phyloP scores from a whole-genome alignment of 2,888 invertebrate species.

The Gerris lacustris region DNA sequence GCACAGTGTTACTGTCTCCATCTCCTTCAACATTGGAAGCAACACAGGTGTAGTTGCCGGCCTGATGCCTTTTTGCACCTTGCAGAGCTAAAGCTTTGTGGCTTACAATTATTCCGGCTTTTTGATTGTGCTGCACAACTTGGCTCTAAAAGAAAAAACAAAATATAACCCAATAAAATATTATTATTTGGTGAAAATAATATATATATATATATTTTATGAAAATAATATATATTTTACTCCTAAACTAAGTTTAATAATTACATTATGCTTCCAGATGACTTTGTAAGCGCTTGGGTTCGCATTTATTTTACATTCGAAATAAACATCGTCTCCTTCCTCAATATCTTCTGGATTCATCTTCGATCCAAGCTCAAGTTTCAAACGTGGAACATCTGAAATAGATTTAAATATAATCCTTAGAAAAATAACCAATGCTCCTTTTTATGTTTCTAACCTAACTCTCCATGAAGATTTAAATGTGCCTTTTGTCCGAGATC shows the following conservation, averaged over 20 bases:
- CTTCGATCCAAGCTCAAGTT: conserved; percentile 57
- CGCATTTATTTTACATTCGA: conserved; percentile 64
- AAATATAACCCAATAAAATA: not conserved
- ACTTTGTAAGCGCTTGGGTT: conserved; percentile 69
- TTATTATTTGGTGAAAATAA: not conserved
- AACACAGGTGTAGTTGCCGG: conserved; percentile 77
- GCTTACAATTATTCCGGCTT: conserved; percentile 76
- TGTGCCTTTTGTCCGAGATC: no score
- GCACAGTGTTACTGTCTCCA: conserved; percentile 66
- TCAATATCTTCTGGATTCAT: conserved; percentile 69
- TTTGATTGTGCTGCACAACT: conserved; percentile 65
- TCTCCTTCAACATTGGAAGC: conserved; percentile 87
- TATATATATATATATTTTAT: conserved; percentile 17
- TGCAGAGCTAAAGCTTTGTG: conserved; percentile 70
- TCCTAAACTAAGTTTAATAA: conserved; percentile 35
- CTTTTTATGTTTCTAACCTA: no score
- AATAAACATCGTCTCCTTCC: conserved; percentile 68
- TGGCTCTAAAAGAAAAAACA: conserved; percentile 23
- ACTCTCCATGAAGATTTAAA: no score
- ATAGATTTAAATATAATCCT: conserved; percentile 18
- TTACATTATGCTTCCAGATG: conserved; percentile 69
- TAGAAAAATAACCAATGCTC: no score
- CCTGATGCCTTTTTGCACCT: conserved; percentile 63
- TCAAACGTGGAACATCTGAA: conserved; percentile 56
- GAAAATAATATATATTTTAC: conserved; percentile 17